Evolutionary conservation across 1,140 invertebrate genomes (phyloP), one percentile per base, ranked within the genome.

Genomic region (Heliconius himera): DNA sequence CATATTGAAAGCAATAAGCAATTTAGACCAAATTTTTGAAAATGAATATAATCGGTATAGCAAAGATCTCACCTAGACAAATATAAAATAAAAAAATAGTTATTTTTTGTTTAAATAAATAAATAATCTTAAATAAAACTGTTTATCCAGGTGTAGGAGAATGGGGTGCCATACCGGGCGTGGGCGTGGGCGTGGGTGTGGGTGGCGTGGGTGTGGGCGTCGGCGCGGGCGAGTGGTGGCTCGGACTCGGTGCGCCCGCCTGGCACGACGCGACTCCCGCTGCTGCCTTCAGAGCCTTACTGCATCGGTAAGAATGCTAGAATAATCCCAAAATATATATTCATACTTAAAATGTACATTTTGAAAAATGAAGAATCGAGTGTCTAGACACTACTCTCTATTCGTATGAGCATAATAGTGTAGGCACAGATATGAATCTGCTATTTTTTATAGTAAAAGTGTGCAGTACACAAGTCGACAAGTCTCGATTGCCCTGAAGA

Each of bases 201-300:
- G 49, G 49, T 20, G 85, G 87, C 22, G 76, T 89, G 85, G 87
- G 85, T 8, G 87, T 84, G 36, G 81, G 83, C 36, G 83, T 82
- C 22, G 85, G 85, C 2, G 90, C 84, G 0, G 89, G 91, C 8
- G 92, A 92, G 81, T 93, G 92, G 92, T 93, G 92, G 78, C 87
- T 89, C 56, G 90, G 88, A 1, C 86, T 91, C 71, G 89, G 89
- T 41, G 89, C 84, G 29, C 90, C 92, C 16, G 74, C 91, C 77
- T 91, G 89, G 91, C 89, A 87, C 22, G 89, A 91, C 33, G 89
- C 88, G 2, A 88, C 90, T 22, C 91, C 90, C 0, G 89, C 88
- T 20, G 90, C 90, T 8, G 90, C 91, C 18, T 91, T 93, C 82
- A 82, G 89, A n/a, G 91, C 91, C 13, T 51, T 93, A 9, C 81